Conservation (phyloP, 2,113 vertebrate genomes). For the Stomatorhinus ivindoensis region DNA sequence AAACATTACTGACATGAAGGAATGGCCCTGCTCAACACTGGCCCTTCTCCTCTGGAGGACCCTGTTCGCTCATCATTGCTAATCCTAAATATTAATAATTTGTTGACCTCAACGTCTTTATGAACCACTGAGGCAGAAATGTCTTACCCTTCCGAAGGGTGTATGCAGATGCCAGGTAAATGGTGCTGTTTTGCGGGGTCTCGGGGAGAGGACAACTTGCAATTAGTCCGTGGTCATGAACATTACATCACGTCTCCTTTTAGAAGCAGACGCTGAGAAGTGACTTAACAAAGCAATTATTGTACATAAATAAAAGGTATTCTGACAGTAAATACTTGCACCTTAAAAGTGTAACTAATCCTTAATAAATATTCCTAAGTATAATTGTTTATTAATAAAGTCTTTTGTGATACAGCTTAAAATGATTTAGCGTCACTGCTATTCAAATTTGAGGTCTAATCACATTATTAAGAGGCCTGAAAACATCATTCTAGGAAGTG, state of each 20-base stretch:
- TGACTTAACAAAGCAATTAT: constrained; percentile 29
- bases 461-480: background rate
- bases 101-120: constrained; percentile 65
- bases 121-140: constrained; percentile 65
- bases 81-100: constrained; percentile 63
- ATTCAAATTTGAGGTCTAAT: background rate
- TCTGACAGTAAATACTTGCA: constrained; percentile 20
- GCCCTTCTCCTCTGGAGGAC: constrained; percentile 59
- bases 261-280: constrained; percentile 17
- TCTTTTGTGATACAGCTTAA: background rate
- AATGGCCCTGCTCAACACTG: constrained; percentile 55
- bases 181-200: constrained; percentile 42
- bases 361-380: background rate
- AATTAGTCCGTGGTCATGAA: constrained; percentile 54
- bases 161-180: constrained; percentile 70
- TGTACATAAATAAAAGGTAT: constrained; percentile 19
- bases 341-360: background rate
- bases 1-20: constrained; percentile 66
- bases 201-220: constrained; percentile 49
- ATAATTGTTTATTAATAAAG: background rate
- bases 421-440: background rate
- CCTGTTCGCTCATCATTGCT: constrained; percentile 60
- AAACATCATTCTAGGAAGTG: background rate
- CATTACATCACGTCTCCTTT: constrained; percentile 54
- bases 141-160: constrained; percentile 61